A percentile compares a stretch with the other conserved stretches of the same genome.
phyloP scores from a whole-genome alignment of 2,888 invertebrate species.

The Ectobius pallidus region DNA sequence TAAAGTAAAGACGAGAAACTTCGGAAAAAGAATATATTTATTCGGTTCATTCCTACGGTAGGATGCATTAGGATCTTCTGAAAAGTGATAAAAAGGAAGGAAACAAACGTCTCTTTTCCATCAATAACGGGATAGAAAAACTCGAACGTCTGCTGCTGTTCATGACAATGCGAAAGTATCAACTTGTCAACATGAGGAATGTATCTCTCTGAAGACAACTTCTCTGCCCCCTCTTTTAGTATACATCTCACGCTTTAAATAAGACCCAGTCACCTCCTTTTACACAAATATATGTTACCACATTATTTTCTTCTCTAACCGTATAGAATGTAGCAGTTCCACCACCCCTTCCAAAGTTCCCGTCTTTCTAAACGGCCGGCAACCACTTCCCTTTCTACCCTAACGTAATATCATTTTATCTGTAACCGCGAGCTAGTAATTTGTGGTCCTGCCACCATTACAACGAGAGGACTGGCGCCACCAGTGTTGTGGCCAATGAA shows the following conservation, averaged over 20 bases:
- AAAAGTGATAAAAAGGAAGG: too few species aligned
- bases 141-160: too few species aligned
- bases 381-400: background rate
- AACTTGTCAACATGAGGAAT: background rate
- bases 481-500: slow-evolving; percentile 9
- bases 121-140: too few species aligned
- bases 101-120: too few species aligned
- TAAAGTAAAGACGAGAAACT: too few species aligned
- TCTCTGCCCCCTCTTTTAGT: background rate
- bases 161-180: too few species aligned
- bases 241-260: background rate
- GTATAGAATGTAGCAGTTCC: background rate
- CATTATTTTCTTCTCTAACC: background rate
- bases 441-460: slow-evolving; percentile 28
- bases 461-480: slow-evolving; percentile 10
- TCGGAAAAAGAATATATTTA: too few species aligned
- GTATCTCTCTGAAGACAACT: too few species aligned
- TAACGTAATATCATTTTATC: slow-evolving; percentile 23
- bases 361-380: background rate
- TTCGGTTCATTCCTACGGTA: too few species aligned
- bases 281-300: background rate
- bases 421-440: slow-evolving; percentile 23
- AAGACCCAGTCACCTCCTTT: background rate
- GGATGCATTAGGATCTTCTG: too few species aligned
- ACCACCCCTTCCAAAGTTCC: background rate